phyloP scores from a whole-genome alignment of 2,888 invertebrate genomes.

The Linnaemya vulpina region DNA sequence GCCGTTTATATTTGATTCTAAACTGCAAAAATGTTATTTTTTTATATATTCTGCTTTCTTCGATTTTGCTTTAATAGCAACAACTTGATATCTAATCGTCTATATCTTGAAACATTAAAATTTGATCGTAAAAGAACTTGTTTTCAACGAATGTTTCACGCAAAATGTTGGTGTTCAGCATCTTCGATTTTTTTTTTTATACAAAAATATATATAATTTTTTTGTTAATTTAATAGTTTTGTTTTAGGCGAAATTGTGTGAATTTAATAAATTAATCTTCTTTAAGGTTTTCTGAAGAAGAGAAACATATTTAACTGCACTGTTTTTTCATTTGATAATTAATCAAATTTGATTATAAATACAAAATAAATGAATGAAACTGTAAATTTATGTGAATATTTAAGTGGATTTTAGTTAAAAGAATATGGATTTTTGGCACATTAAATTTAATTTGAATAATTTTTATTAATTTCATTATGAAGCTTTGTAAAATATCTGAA shows the following conservation, averaged over 20 bases:
- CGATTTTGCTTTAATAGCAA: constrained; percentile 29
- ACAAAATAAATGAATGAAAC: neutral
- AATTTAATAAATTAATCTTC: constrained; percentile 59
- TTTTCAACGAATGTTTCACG: constrained; percentile 38
- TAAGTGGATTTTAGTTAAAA: too few species aligned
- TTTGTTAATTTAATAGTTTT: neutral
- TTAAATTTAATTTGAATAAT: too few species aligned
- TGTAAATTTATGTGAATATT: constrained; percentile 2
- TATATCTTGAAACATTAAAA: constrained; percentile 16
- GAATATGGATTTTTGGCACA: too few species aligned
- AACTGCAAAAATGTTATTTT: constrained; percentile 28
- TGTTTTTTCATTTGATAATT: constrained; percentile 34
- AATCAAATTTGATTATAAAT: constrained; percentile 28
- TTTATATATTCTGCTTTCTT: constrained; percentile 11
- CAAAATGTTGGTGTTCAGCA: constrained; percentile 13
- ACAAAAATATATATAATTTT: neutral
- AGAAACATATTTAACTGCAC: constrained; percentile 21
- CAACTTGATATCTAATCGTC: constrained; percentile 31
- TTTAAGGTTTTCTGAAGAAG: neutral
- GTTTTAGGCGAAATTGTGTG: constrained; percentile 18
- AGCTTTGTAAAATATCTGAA: too few species aligned
- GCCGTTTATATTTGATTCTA: constrained; percentile 31
- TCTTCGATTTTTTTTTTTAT: constrained; percentile 5
- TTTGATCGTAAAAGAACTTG: constrained; percentile 46
- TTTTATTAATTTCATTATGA: too few species aligned